phyloP scores from a whole-genome alignment of 2,888 invertebrate genomes.

The Clostera curtula region DNA sequence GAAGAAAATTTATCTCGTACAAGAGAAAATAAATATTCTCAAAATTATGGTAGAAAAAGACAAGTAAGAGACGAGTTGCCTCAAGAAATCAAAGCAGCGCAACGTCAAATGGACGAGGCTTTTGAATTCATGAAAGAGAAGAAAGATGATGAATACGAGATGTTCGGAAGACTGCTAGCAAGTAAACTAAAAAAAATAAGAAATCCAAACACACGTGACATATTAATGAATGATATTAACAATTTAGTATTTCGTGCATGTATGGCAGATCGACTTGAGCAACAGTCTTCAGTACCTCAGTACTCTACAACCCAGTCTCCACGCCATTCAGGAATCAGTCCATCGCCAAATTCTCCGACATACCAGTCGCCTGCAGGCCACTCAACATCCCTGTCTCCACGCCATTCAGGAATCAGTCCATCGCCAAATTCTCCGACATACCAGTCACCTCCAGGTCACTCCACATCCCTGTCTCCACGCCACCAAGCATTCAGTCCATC shows the following conservation, averaged over 20 bases:
- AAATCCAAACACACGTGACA: background rate
- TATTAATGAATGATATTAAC: background rate
- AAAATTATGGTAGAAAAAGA: constrained; percentile 2
- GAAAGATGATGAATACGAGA: background rate
- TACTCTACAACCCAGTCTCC: background rate
- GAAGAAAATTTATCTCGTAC: background rate
- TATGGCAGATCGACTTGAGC: background rate
- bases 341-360: background rate
- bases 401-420: background rate
- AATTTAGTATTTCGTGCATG: background rate
- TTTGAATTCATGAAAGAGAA: background rate
- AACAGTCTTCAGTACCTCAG: background rate
- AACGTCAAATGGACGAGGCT: background rate
- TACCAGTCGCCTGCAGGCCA: background rate
- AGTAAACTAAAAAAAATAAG: background rate
- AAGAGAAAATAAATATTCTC: constrained; percentile 2
- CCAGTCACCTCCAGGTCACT: background rate
- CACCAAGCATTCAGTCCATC: too few species aligned
- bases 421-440: background rate
- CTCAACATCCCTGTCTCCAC: background rate
- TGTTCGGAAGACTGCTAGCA: background rate
- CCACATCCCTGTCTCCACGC: background rate
- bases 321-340: background rate
- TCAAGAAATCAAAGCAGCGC: constrained; percentile 3
- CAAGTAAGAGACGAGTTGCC: constrained; percentile 2